Conservation (phyloP, 2,113 vertebrate genomes). For the Nothobranchius kuhntae region DNA sequence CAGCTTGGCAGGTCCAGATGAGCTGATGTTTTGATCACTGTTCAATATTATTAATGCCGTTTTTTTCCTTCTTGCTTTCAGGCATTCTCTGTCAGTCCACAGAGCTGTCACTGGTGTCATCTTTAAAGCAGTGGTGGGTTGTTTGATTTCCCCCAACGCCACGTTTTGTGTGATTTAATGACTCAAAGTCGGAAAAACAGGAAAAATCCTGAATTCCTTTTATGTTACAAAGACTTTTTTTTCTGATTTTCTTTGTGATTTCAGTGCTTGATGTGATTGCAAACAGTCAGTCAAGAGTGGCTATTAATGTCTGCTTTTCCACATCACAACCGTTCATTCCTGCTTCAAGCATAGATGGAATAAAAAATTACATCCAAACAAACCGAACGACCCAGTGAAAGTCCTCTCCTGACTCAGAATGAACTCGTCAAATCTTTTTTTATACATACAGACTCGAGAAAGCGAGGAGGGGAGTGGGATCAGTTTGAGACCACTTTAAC, state of each 20-base stretch:
- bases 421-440: slow-evolving; percentile 38
- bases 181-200: not conserved
- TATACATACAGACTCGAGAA: slow-evolving; percentile 51
- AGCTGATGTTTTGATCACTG: slow-evolving; percentile 2
- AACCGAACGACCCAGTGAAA: slow-evolving; percentile 27
- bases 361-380: slow-evolving; percentile 1
- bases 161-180: not conserved
- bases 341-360: not conserved
- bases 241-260: not conserved
- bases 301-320: slow-evolving; percentile 1
- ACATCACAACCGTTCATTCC: not conserved
- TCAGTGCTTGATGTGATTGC: slow-evolving; percentile 14
- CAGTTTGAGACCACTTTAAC: slow-evolving; percentile 48
- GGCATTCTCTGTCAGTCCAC: not conserved
- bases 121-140: not conserved
- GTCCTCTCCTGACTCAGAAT: slow-evolving; percentile 40
- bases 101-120: not conserved
- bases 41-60: not conserved
- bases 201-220: not conserved
- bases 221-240: not conserved
- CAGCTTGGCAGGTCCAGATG: not conserved
- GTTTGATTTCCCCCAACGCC: slow-evolving; percentile 3
- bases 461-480: slow-evolving; percentile 51
- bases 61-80: not conserved
- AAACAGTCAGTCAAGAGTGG: not conserved